Evolutionary conservation across 2,113 vertebrate genomes (phyloP).

Genomic region (Propithecus coquereli): DNA sequence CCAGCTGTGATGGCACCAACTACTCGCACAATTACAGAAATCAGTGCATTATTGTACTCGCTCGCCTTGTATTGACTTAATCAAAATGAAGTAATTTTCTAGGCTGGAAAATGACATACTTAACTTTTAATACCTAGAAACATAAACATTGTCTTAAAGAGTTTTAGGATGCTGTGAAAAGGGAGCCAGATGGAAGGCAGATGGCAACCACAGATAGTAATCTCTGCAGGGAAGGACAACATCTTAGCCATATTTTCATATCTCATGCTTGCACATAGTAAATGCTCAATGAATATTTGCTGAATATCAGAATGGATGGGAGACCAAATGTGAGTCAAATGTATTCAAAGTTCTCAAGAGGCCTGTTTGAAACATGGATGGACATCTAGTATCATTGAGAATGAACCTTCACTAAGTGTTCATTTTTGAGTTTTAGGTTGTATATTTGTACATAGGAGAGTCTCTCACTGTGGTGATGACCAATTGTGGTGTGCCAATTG

Average conservation of each 20-base stretch:
- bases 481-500: neutral
- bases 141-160: neutral
- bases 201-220: neutral
- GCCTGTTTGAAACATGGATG: neutral
- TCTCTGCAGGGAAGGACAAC: neutral
- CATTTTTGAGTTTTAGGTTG: neutral
- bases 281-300: neutral
- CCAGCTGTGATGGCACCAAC: neutral
- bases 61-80: neutral
- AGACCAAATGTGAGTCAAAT: neutral
- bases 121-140: slow-evolving; percentile 26
- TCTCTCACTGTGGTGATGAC: neutral
- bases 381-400: neutral
- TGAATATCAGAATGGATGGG: neutral
- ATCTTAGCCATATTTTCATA: neutral
- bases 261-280: neutral
- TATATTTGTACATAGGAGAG: neutral
- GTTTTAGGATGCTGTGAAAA: neutral
- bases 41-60: neutral
- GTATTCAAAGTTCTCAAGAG: neutral
- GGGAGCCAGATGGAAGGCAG: neutral
- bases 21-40: neutral
- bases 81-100: slow-evolving; percentile 15
- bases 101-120: slow-evolving; percentile 30
- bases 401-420: neutral